Conservation (phyloP, 2,888 invertebrate species). For the Octodonta nipae region DNA sequence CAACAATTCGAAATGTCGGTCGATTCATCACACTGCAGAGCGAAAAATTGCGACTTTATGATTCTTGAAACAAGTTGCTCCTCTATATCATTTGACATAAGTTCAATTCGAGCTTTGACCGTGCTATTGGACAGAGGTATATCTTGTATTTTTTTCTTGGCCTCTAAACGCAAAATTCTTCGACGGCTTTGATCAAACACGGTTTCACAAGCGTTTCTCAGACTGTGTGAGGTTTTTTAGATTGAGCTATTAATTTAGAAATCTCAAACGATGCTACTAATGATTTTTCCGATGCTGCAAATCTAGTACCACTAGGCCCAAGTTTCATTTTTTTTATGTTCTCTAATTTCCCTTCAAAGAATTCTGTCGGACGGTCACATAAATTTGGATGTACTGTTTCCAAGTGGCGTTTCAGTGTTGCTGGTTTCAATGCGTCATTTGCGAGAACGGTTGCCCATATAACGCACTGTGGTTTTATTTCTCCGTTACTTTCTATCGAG, state of each 20-base stretch:
- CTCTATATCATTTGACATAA: slow-evolving; percentile 10
- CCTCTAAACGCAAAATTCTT: slow-evolving; percentile 8
- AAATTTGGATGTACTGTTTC: background rate
- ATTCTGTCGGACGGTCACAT: background rate
- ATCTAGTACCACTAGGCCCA: slow-evolving; percentile 7
- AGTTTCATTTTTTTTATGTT: slow-evolving; percentile 12
- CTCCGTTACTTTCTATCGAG: too few relatives aligned
- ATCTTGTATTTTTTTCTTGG: slow-evolving; percentile 8
- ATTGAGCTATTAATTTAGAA: slow-evolving; percentile 12
- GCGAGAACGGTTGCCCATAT: too few relatives aligned
- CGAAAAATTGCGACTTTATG: slow-evolving; percentile 10
- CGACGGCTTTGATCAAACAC: slow-evolving; percentile 8
- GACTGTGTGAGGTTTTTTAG: slow-evolving; percentile 12
- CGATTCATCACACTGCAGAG: slow-evolving; percentile 13
- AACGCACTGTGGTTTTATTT: background rate
- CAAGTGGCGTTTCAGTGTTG: background rate
- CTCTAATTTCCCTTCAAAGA: background rate
- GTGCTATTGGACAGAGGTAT: slow-evolving; percentile 8
- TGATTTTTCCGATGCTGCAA: slow-evolving; percentile 10
- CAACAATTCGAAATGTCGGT: too few relatives aligned
- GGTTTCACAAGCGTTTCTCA: slow-evolving; percentile 11
- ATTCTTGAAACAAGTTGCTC: slow-evolving; percentile 6
- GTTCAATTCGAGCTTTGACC: too few relatives aligned
- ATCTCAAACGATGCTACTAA: slow-evolving; percentile 13
- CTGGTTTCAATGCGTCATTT: too few relatives aligned